phyloP scores from a whole-genome alignment of 1,140 invertebrate genomes.

The Pemphigus obesinymphae region DNA sequence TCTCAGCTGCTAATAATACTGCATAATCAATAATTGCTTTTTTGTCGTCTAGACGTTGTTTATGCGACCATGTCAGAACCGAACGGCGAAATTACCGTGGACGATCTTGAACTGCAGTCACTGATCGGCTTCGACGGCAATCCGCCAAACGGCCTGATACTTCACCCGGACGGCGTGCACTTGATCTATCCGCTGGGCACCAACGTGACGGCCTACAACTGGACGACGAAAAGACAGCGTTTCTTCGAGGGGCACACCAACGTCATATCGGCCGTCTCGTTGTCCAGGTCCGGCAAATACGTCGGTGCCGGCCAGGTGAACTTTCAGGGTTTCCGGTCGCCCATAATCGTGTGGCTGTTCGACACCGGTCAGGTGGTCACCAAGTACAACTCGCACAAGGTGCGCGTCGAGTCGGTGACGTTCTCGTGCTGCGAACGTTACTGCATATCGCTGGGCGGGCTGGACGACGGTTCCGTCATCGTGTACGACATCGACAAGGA shows the following conservation, averaged over 20 bases:
- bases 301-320: constrained; percentile 86
- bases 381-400: constrained; percentile 77
- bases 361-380: constrained; percentile 58
- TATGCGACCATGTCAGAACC: too few relatives aligned
- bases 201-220: constrained; percentile 74
- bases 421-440: constrained; percentile 77
- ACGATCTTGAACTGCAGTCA: not conserved
- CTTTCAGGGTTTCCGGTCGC: constrained; percentile 81
- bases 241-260: constrained; percentile 81
- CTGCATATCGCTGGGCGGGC: constrained; percentile 78
- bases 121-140: constrained; percentile 54
- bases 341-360: constrained; percentile 70
- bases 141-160: constrained; percentile 63
- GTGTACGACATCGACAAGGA: constrained; percentile 65
- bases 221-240: constrained; percentile 64
- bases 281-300: constrained; percentile 72
- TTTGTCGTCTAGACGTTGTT: too few relatives aligned
- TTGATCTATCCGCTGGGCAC: constrained; percentile 79
- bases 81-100: not conserved
- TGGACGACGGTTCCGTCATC: constrained; percentile 79
- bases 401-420: constrained; percentile 74
- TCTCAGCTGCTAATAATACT: too few relatives aligned
- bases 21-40: too few relatives aligned
- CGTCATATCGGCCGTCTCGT: constrained; percentile 71
- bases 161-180: constrained; percentile 72